Evolutionary conservation across 2,888 invertebrate genomes (phyloP), one percentile per base, ranked within the genome.

Genomic region (Auanema freiburgensis): DNA sequence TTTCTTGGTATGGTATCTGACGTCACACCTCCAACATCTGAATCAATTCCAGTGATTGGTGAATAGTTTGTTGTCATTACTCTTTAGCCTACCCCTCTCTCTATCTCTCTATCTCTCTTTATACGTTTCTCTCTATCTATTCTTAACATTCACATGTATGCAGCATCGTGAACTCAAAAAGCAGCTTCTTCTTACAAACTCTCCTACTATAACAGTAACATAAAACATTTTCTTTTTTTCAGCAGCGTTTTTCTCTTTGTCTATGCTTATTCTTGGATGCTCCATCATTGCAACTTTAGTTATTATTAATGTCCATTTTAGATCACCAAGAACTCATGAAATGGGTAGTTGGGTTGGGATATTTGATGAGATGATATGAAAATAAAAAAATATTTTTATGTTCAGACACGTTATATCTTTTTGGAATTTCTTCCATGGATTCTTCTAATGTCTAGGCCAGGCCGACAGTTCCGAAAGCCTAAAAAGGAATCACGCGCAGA

Each of bases 21-120:
- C 90, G 93, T 92, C 88, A 91, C 94, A 90, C 93, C 96, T 87
- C 92, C 93, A 53, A 95, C 96, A 87, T 96, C 96, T 87, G 96
- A 96, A 88, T 95, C 96, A 86, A 92, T 97, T 88, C 96, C 97
- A 86, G 90, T 96, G 87, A 92, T 97, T 91, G 97, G 96, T 95
- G 25, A 24, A 62, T 50, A 11, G 11, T 18, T 18, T 6, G 4
- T 18, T 52, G n/a, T 56, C 46, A 18, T 1, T 50, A 33, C n/a
- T 14, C 16, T 18, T 8, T 57, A 58, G 23, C 60, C 69, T 76
- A 77, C 18, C 77, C 80, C 6, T 83, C 81, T 62, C 83, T 83
- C 67, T 77, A 80, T 23, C 61, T 78, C 21, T 78, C 78, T 6
- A 74, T 78, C n/a, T n/a, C n/a, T n/a, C n/a, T n/a, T n/a, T n/a